A percentile compares a stretch with the other conserved stretches of the same genome.
These are phyloP conservation scores for Solenopsis fugax DNA, from an alignment of 1,140 invertebrate species.

Conservation along the genomic window DNA sequence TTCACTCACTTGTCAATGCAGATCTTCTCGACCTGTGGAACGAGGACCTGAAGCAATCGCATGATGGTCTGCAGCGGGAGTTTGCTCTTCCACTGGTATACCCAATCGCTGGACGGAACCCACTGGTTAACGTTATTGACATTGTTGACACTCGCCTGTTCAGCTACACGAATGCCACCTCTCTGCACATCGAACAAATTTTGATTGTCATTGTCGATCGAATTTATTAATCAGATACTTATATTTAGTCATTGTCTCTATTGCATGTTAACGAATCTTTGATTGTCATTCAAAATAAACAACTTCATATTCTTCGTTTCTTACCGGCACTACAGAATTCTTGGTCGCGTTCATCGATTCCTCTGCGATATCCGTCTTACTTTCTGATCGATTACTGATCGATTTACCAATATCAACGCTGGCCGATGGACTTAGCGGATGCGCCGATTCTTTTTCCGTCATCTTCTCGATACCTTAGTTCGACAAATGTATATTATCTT, in stretches of 20 bases:
- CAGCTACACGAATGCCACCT: conserved; percentile 85
- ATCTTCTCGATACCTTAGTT: conserved; percentile 94
- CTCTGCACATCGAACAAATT: conserved; percentile 77
- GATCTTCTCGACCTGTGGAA: conserved; percentile 99
- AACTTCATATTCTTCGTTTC: conserved; percentile 38
- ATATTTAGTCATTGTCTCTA: conserved; percentile 8
- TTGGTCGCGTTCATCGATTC: conserved; percentile 70
- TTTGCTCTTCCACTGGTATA: conserved; percentile 98
- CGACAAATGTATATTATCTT: conserved; percentile 8
- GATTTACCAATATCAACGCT: conserved; percentile 77
- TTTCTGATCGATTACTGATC: conserved; percentile 64
- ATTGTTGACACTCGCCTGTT: conserved; percentile 69
- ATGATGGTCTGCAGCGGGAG: conserved; percentile 99
- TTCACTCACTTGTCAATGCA: conserved; percentile 98
- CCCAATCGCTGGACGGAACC: conserved; percentile 97
- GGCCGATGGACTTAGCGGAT: conserved; percentile 88
- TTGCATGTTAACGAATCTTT: neutral
- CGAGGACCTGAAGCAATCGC: conserved; percentile 98
- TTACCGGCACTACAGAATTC: conserved; percentile 82
- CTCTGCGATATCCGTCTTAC: conserved; percentile 65
- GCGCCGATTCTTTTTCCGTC: conserved; percentile 97
- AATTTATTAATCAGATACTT: conserved; percentile 18
- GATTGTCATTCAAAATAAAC: neutral
- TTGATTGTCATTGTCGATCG: neutral
- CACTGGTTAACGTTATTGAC: conserved; percentile 87